Evolutionary conservation across 2,888 invertebrate species (phyloP).

Genomic region (Napeogenes inachia): DNA sequence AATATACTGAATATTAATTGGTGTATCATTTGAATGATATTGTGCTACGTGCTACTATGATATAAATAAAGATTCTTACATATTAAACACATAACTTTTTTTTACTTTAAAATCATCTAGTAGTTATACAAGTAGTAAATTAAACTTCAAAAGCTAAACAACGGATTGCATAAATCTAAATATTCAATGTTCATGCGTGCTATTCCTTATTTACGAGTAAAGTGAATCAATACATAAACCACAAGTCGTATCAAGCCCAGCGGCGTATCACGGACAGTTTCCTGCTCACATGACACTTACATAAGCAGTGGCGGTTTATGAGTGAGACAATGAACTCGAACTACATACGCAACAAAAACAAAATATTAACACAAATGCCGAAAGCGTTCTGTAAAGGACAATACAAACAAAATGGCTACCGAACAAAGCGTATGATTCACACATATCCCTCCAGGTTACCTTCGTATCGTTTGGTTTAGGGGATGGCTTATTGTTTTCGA

Average conservation of each 20-base stretch:
- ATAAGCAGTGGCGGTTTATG: conserved; percentile 11
- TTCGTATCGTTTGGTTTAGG: conserved; percentile 71
- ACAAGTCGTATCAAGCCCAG: conserved; percentile 19
- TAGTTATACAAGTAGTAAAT: no score
- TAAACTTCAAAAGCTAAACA: conserved; percentile 7
- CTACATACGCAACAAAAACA: conserved; percentile 16
- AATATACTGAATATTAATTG: no score
- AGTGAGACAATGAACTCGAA: conserved; percentile 5
- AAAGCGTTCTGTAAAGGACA: conserved; percentile 28
- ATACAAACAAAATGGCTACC: conserved; percentile 34
- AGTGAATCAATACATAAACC: conserved; percentile 22
- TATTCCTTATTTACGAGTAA: conserved; percentile 19
- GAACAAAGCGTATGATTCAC: conserved; percentile 40
- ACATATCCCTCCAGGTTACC: conserved; percentile 61
- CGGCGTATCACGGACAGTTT: conserved; percentile 19
- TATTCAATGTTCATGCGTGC: conserved; percentile 19
- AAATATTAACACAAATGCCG: conserved; percentile 33
- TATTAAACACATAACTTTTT: no score
- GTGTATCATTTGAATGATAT: neutral
- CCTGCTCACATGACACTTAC: conserved; percentile 20
- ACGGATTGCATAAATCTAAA: conserved; percentile 13
- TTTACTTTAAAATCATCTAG: no score
- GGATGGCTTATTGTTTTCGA: conserved; percentile 78
- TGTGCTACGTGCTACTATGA: neutral
- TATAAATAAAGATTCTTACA: neutral